Evolutionary conservation across 2,797 vertebrate genomes (phyloP).

Genomic region (Acrossocheilus fasciatus): DNA sequence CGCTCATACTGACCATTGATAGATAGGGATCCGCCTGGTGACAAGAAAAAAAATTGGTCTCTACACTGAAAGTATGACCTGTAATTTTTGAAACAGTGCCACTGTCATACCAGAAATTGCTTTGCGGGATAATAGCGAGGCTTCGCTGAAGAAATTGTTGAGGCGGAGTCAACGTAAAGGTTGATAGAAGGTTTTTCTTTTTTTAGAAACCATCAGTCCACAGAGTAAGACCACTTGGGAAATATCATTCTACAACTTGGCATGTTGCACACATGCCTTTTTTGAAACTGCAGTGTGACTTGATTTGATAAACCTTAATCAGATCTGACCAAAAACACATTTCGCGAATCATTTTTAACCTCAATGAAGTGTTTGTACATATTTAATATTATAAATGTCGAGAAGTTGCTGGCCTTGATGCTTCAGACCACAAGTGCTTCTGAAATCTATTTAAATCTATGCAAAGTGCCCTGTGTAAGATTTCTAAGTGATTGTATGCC

Average conservation of each 20-base stretch:
- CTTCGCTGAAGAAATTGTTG: conserved; percentile 29
- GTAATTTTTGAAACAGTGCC: conserved; percentile 33
- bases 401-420: neutral
- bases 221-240: neutral
- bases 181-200: conserved; percentile 8
- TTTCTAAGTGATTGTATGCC: neutral
- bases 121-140: conserved; percentile 19
- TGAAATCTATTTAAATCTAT: conserved; percentile 7
- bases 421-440: neutral
- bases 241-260: neutral
- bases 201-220: neutral
- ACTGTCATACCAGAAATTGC: conserved; percentile 44
- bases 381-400: neutral
- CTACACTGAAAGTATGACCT: conserved; percentile 19
- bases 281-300: neutral
- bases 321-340: neutral
- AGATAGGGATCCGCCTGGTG: conserved; percentile 20
- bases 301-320: neutral
- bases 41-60: conserved; percentile 15
- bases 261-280: neutral
- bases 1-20: neutral
- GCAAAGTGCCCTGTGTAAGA: conserved; percentile 1
- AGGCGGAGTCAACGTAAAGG: conserved; percentile 12
- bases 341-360: neutral
- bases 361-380: neutral